These are phyloP conservation scores for Larimichthys crocea DNA, from an alignment of 2,113 vertebrate species.

Conservation along the genomic window DNA sequence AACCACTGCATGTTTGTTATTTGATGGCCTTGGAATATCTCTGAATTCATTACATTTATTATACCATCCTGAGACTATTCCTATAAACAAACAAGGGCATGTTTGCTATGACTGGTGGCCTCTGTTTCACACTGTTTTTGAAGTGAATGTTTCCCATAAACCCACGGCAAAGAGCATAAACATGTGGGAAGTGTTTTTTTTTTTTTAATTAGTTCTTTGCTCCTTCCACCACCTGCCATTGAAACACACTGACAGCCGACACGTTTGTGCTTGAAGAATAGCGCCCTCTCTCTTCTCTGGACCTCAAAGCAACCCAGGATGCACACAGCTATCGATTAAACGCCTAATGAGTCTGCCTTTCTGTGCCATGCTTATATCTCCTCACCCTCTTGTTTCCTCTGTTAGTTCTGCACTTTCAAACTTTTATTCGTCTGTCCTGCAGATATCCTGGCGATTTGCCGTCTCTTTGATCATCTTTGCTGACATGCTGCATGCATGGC, in stretches of 20 bases:
- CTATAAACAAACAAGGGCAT: neutral
- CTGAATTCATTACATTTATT: neutral
- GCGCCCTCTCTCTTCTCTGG: neutral
- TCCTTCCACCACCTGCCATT: neutral
- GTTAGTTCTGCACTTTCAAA: neutral
- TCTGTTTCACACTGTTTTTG: slow-evolving; percentile 9
- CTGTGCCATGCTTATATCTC: neutral
- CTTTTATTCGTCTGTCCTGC: neutral
- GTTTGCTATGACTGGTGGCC: neutral
- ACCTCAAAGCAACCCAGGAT: neutral
- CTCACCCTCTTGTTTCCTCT: neutral
- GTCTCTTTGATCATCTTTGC: neutral
- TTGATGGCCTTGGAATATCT: neutral
- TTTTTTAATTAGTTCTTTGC: neutral
- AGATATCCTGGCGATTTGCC: neutral
- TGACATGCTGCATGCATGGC: slow-evolving; percentile 5
- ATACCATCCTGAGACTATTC: neutral
- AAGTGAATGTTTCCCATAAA: slow-evolving; percentile 1
- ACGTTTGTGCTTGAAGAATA: neutral
- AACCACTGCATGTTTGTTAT: neutral
- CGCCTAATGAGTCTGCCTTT: neutral
- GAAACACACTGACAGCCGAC: neutral
- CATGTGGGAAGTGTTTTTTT: slow-evolving; percentile 3
- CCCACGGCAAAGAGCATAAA: neutral
- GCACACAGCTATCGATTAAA: neutral